Percentiles rank a stretch among this genome's conserved stretches.
Conservation (phyloP, 2,888 invertebrate species). For the Lampropteryx suffumata region DNA sequence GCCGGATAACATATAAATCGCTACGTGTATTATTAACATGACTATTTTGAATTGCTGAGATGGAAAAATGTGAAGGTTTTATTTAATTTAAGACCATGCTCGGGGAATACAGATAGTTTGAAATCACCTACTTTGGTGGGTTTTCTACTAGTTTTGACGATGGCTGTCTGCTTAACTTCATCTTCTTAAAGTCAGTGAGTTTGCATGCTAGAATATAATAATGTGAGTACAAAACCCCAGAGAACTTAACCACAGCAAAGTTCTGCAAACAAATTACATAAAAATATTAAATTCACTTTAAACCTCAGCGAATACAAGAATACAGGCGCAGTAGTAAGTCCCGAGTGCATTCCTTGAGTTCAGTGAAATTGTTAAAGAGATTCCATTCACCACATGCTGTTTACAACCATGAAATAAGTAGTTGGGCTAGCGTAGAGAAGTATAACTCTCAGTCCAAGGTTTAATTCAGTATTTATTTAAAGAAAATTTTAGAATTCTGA, state of each 20-base stretch:
- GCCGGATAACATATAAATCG: constrained; percentile 25
- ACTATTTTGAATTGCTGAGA: constrained; percentile 1
- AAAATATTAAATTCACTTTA: constrained; percentile 23
- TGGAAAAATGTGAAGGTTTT: no score
- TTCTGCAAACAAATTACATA: constrained; percentile 17
- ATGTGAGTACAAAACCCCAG: background rate
- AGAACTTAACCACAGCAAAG: constrained; percentile 2
- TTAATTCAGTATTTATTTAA: background rate
- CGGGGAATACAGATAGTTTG: no score
- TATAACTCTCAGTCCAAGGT: background rate
- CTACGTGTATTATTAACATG: constrained; percentile 13
- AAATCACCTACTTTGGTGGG: no score
- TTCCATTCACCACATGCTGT: constrained; percentile 15
- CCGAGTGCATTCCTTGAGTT: constrained; percentile 15
- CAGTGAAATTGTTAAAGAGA: constrained; percentile 21
- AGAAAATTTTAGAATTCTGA: no score
- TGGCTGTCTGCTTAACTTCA: no score
- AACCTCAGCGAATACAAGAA: constrained; percentile 9
- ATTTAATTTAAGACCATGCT: no score
- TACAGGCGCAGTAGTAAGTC: constrained; percentile 7
- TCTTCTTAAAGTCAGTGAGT: no score
- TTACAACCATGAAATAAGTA: background rate
- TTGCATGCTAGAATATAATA: no score
- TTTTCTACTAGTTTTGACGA: no score
- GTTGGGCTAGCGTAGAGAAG: background rate